phyloP scores from a whole-genome alignment of 2,888 invertebrate species.

The Camponotus fellah region DNA sequence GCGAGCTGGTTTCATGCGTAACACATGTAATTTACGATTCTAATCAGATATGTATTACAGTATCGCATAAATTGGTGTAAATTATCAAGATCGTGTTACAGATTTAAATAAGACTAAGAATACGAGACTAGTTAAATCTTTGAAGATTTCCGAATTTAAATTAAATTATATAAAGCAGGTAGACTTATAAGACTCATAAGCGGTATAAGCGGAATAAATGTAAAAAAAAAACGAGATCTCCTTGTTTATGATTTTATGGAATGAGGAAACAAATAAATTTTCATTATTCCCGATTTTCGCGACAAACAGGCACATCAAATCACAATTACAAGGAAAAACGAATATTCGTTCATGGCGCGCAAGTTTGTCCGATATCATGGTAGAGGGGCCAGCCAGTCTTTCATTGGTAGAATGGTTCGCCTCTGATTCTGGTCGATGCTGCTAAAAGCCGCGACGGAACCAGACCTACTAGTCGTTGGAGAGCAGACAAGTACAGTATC shows the following conservation, averaged over 20 bases:
- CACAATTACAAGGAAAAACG: background rate
- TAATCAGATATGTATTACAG: slow-evolving; percentile 27
- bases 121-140: background rate
- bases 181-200: background rate
- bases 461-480: slow-evolving; percentile 68
- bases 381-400: slow-evolving; percentile 61
- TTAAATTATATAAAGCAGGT: background rate
- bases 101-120: background rate
- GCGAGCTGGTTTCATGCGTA: slow-evolving; percentile 39
- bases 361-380: slow-evolving; percentile 36
- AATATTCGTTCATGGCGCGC: slow-evolving; percentile 39
- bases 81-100: background rate
- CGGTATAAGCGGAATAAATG: background rate
- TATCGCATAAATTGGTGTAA: background rate
- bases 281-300: background rate
- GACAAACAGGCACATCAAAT: background rate
- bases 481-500: slow-evolving; percentile 42
- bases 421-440: slow-evolving; percentile 79
- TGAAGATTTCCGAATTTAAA: background rate
- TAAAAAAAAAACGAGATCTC: background rate
- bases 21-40: slow-evolving; percentile 5
- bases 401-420: slow-evolving; percentile 67
- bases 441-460: slow-evolving; percentile 80
- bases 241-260: background rate
- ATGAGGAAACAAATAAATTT: background rate